Conservation (phyloP, 1,140 invertebrate species). For the Chironomus striatipennis region DNA sequence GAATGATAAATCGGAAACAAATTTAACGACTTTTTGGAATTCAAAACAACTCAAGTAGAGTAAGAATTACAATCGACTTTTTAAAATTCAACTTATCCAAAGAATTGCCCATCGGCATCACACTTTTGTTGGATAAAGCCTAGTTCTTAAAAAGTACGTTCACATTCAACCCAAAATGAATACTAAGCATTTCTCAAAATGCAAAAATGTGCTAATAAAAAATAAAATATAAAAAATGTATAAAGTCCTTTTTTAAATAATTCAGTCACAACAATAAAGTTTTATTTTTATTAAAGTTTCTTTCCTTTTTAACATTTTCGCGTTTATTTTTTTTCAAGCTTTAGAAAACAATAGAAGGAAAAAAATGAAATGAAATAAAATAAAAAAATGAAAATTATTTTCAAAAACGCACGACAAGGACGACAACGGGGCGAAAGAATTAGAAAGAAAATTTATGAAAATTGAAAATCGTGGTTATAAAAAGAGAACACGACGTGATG, state of each 20-base stretch:
- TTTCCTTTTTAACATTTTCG: conserved; percentile 4
- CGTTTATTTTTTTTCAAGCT: neutral
- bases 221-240: neutral
- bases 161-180: no score
- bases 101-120: no score
- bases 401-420: neutral
- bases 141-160: no score
- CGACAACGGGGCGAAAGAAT: neutral
- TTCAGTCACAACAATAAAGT: conserved; percentile 22
- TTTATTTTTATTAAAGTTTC: conserved; percentile 23
- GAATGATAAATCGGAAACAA: no score
- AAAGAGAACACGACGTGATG: neutral
- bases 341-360: neutral
- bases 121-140: no score
- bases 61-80: no score
- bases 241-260: conserved; percentile 21
- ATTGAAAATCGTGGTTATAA: conserved; percentile 20
- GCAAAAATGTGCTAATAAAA: no score
- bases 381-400: neutral
- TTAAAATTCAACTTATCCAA: no score
- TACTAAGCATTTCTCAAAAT: no score
- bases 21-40: no score
- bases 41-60: no score
- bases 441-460: conserved; percentile 20
- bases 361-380: no score